These are phyloP conservation scores for Zingel zingel DNA, from an alignment of 2,113 vertebrate species.

Conservation along the genomic window DNA sequence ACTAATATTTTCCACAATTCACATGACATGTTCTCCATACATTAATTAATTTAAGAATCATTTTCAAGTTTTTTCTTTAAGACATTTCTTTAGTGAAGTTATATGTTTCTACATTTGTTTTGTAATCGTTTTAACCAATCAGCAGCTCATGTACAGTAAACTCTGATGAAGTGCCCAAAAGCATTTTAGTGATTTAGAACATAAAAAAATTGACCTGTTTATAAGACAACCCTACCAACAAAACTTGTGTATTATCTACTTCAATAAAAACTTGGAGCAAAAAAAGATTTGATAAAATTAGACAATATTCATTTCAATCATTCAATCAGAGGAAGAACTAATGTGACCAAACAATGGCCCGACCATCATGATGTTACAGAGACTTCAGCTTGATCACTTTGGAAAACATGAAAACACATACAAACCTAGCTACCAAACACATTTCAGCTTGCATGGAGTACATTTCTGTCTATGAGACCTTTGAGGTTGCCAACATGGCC, in stretches of 20 bases:
- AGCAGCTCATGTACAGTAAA: neutral
- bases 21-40: no score
- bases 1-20: neutral
- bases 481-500: conserved; percentile 11
- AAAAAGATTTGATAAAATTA: neutral
- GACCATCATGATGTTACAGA: neutral
- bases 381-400: neutral
- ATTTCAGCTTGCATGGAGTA: neutral
- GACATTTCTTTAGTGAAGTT: neutral
- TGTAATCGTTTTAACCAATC: neutral
- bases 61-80: neutral
- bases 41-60: neutral
- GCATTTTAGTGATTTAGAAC: neutral
- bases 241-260: no score
- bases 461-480: neutral
- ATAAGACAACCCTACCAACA: neutral
- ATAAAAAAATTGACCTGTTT: neutral
- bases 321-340: neutral
- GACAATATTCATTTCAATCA: neutral
- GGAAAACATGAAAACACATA: neutral
- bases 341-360: neutral
- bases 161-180: neutral
- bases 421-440: neutral
- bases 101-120: neutral
- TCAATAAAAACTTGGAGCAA: neutral